Evolutionary conservation across 2,797 vertebrate genomes (phyloP).

Genomic region (Propithecus perrieri): DNA sequence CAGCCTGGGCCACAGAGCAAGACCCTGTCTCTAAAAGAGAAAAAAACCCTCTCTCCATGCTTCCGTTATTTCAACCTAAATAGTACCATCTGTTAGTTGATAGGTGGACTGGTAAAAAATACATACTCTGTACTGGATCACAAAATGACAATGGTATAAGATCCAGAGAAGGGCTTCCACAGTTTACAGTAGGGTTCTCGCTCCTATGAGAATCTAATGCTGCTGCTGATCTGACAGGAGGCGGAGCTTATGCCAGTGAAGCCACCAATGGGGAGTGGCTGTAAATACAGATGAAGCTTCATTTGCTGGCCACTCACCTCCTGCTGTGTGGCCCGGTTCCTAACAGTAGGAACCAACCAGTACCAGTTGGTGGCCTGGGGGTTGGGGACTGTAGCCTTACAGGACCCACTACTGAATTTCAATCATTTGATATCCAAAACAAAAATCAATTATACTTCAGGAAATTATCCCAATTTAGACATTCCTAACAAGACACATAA

Average conservation of each 20-base stretch:
- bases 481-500: constrained; percentile 5
- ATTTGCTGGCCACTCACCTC: too few species aligned
- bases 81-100: neutral
- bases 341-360: too few species aligned
- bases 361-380: too few species aligned
- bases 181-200: too few species aligned
- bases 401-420: neutral
- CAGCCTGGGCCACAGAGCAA: neutral
- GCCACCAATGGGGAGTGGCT: too few species aligned
- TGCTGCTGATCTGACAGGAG: too few species aligned
- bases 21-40: neutral
- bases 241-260: too few species aligned
- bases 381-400: neutral
- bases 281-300: too few species aligned
- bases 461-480: neutral
- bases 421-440: neutral
- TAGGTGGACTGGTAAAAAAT: neutral
- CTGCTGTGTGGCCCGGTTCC: too few species aligned
- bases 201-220: too few species aligned
- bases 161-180: neutral
- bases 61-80: neutral
- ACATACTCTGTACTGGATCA: neutral
- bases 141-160: neutral
- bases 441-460: neutral
- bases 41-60: neutral